Base-by-base conservation (phyloP, 2,888 invertebrate genomes). In the Platycnemis pennipes region DNA sequence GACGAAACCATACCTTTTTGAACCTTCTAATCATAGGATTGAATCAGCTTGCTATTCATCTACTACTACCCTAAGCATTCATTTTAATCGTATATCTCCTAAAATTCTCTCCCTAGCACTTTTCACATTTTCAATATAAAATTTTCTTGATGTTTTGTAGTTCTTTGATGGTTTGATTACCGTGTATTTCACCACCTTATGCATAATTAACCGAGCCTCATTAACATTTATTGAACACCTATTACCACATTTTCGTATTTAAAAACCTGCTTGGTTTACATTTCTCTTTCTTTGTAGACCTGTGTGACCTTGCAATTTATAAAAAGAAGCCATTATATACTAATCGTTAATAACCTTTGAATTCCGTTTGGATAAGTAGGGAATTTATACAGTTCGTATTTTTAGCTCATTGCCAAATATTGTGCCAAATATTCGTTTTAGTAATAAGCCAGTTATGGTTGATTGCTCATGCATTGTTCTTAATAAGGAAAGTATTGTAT, bases 401-500 rank as follows among this genome's bases (percentile, higher is more conserved):
- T 91, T 91, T 91, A 91, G 44, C 91, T 91, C 91, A 44, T 91
- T 91, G 91, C 91, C 91, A 91, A 91, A 91, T 91, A 91, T 91
- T 91, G 91, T 91, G 91, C 91, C 91, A 91, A 91, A 91, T 91
- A 63, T 91, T 91, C 91, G 44, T 91, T 91, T 91, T 91, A 91
- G 56, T 56, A 63, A 91, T 91, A 91, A 91, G 91, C 91, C 91
- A 91, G 63, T 56, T 63, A 91, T 91, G 91, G 91, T 91, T 91
- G 63, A 63, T 91, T 91, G 91, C 91, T 91, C 91, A 91, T 91
- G 91, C 91, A 91, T 91, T 91, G 91, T 91, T 91, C 91, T 91
- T 91, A 37, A 63, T 91, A 53, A 91, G 91, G 44, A 45, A 91
- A 91, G 63, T 91, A 91, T 91, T 44, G 91, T 91, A 91, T 91